Evolutionary conservation across 2,797 vertebrate species (phyloP), one percentile per base, ranked within the genome.

Genomic region (Mus caroli): DNA sequence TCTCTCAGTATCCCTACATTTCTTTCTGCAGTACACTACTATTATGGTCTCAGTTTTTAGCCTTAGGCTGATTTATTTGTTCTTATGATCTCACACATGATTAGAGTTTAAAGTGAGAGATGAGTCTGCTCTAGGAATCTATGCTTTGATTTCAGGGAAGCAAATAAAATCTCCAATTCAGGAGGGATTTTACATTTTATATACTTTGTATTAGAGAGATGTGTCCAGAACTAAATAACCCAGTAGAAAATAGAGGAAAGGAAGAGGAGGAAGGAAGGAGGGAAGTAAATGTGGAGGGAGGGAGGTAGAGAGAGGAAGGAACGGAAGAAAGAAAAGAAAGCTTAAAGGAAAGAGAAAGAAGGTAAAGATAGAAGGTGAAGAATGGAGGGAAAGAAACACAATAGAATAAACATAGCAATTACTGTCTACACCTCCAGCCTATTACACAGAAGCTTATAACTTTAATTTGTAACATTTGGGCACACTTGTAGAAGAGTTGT

Each of bases 61-160:
- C 64, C 86, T 77, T 54, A 56, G 64, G 83, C 77, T 46, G 67
- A 22, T 78, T 75, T 87, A 92, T 90, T 90, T 87, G 22, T 71
- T 50, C 50, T 83, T 73, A 40, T 31, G 24, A 71, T 92, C 62
- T 78, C 54, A 43, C 90, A 93, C 34, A 14, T 40, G 76, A 88
- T 96, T 73, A 90, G 67, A 94, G 64, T 52, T 94, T 85, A 54
- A 12, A 60, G 67, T 31, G 85, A 96, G 60, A 94, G 34, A 90
- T 43, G 54, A 80, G 34, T 78, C 77, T 90, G 64, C 56, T 79
- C 52, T 58, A 78, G 56, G 71, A 90, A 95, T 58, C 43, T 37
- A 69, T 52, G 71, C 71, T 69, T 80, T 88, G 64, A 24, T 97
- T 97, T 94, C 77, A 91, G 79, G 69, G 71, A 95, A 93, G 60